A percentile compares a stretch with the other conserved stretches of the same genome.
These are phyloP conservation scores for Euclidia mi DNA, from an alignment of 2,888 invertebrate species.

Conservation along the genomic window DNA sequence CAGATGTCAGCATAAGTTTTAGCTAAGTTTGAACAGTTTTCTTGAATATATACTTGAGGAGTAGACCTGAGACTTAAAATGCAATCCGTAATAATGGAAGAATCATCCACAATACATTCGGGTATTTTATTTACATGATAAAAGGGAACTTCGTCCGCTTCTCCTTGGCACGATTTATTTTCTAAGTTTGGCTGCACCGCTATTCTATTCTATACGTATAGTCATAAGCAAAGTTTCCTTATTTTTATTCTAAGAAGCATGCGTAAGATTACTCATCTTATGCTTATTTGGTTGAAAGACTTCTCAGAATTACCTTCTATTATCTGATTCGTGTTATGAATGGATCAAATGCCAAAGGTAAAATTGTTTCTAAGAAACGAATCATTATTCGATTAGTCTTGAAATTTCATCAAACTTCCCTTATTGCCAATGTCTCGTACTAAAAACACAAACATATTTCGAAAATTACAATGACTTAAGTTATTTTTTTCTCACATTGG, in stretches of 20 bases:
- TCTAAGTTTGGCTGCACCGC: background rate
- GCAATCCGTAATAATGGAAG: too few relatives aligned
- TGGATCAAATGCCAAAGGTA: conserved; percentile 42
- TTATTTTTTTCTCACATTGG: conserved; percentile 55
- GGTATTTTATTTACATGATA: conserved; percentile 1
- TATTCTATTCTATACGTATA: background rate
- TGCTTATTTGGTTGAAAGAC: conserved; percentile 33
- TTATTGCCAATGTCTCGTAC: background rate
- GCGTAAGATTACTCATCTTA: conserved; percentile 33
- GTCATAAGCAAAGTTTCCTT: conserved; percentile 1
- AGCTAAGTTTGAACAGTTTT: too few relatives aligned
- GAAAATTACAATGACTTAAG: conserved; percentile 44
- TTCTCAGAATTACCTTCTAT: conserved; percentile 52
- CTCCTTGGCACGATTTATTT: background rate
- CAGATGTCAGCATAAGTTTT: too few relatives aligned
- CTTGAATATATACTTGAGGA: too few relatives aligned
- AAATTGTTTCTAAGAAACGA: background rate
- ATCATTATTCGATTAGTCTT: too few relatives aligned
- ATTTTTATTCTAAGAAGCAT: conserved; percentile 16
- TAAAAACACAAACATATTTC: conserved; percentile 27
- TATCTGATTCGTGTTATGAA: conserved; percentile 36
- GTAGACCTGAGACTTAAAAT: too few relatives aligned
- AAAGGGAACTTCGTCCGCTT: background rate
- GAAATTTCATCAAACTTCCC: background rate
- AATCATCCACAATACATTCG: background rate